These are phyloP conservation scores for Salvator merianae DNA, from an alignment of 2,113 vertebrate species.

Conservation along the genomic window DNA sequence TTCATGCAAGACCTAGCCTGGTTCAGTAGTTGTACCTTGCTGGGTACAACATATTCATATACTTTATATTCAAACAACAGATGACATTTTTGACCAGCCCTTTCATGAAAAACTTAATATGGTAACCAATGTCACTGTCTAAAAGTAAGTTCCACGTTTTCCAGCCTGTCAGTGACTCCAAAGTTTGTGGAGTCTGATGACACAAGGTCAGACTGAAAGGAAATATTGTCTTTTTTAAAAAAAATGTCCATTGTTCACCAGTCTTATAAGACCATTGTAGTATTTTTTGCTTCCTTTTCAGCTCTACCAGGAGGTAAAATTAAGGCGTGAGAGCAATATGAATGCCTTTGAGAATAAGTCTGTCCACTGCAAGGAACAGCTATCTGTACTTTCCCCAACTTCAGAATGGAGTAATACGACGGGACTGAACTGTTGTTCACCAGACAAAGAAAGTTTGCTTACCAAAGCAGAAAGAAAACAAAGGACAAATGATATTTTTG, in stretches of 20 bases:
- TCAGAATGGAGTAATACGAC: slow-evolving; percentile 68
- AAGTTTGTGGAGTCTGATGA: slow-evolving; percentile 4
- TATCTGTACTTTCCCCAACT: slow-evolving; percentile 72
- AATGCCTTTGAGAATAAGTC: slow-evolving; percentile 64
- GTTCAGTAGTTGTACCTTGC: neutral
- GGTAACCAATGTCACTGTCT: neutral
- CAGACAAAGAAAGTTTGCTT: slow-evolving; percentile 47
- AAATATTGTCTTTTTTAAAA: neutral
- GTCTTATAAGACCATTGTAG: neutral
- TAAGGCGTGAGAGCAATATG: slow-evolving; percentile 79
- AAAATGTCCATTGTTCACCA: neutral
- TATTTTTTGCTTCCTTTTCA: slow-evolving; percentile 64
- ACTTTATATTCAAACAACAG: slow-evolving; percentile 13
- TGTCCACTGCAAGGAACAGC: slow-evolving; percentile 61
- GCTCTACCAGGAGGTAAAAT: slow-evolving; percentile 92
- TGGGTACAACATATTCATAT: neutral
- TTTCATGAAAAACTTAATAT: neutral
- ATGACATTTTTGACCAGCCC: neutral
- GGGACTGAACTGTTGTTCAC: slow-evolving; percentile 63
- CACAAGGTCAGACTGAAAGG: neutral
- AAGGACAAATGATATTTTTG: slow-evolving; percentile 40
- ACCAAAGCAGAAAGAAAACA: slow-evolving; percentile 45
- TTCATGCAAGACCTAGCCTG: accelerated
- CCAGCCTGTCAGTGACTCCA: slow-evolving; percentile 14
- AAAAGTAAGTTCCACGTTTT: neutral